Evolutionary conservation across 1,140 invertebrate genomes (phyloP), one percentile per base, ranked within the genome.

Genomic region (Drosophila saltans): DNA sequence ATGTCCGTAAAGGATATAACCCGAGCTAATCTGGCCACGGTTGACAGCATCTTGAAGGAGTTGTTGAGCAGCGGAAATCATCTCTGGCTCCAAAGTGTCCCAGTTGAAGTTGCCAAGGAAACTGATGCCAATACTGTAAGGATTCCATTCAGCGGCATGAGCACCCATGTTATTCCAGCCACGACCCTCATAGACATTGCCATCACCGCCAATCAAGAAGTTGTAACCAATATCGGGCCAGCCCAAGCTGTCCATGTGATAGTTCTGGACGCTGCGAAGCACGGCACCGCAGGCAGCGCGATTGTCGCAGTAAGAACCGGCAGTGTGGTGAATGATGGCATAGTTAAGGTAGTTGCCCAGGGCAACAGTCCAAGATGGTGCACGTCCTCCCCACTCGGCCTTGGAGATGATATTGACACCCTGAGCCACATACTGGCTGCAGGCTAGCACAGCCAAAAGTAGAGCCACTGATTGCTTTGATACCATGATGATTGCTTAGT

Each of bases 251-350:
- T 95, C 94, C 92, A 94, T 93, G 79, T 95, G 94, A 58, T 92
- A 93, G 74, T 92, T 79, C 75, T 95, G 95, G 93, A 95, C 94
- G 68, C 66, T 85, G 61, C 92, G 91, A 93, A 95, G 93, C 30
- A 94, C 92, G 26, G 86, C 73, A 5, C 86, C 81, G 78, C 94
- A 95, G 55, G 94, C 92, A 2, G 76, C 62, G 33, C 81, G 71
- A 80, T 81, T 94, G 57, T 57, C 94, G 69, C 91, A 92, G 40
- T 92, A 89, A 83, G 96, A 96, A 2, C 91, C 83, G 1, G 94
- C 94, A 0, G 95, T 95, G 81, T 97, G 96, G 92, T 96, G 96
- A 69, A 97, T 95, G 45, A 97, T 95, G 1, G 96, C 96, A 59
- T 95, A 96, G 6, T 94, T 93, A 4, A 96, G 94, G 2, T 95